Evolutionary conservation across 64 coral and sea anemone genomes (phyloP).

Genomic region (Acropora tenuis): DNA sequence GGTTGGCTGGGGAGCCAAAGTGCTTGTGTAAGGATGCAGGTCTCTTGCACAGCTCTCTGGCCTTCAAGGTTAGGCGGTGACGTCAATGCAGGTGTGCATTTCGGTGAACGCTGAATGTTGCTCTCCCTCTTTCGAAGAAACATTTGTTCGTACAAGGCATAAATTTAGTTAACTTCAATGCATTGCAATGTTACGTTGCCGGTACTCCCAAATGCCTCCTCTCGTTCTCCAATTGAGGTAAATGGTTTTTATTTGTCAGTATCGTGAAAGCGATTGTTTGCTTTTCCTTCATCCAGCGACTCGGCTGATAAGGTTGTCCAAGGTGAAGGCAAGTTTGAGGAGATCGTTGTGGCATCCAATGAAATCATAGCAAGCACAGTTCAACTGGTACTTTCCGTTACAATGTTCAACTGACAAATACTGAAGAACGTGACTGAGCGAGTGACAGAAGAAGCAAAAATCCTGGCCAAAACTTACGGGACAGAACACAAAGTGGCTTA

Average conservation of each 20-base stretch:
- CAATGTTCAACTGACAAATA: background rate
- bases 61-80: background rate
- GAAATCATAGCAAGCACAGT: slow-evolving; percentile 93
- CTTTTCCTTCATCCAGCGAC: slow-evolving; percentile 48
- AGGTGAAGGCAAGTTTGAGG: slow-evolving; percentile 91
- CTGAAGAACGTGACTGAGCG: background rate
- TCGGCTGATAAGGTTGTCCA: slow-evolving; percentile 93
- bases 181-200: no score
- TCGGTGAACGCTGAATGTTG: no score
- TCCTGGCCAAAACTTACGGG: no score
- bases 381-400: slow-evolving; percentile 62
- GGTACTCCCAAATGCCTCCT: no score
- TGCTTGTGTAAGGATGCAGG: slow-evolving; percentile 83
- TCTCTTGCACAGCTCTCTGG: background rate
- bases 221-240: no score
- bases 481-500: no score
- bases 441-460: background rate
- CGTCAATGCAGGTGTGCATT: background rate
- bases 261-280: no score
- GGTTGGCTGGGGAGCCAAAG: slow-evolving; percentile 98
- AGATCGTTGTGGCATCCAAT: slow-evolving; percentile 92
- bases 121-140: no score
- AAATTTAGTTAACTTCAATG: no score
- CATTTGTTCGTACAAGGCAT: no score
- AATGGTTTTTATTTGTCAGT: no score